Evolutionary conservation across 2,797 vertebrate genomes (phyloP).

Genomic region (Microctenopoma steveboyesi): DNA sequence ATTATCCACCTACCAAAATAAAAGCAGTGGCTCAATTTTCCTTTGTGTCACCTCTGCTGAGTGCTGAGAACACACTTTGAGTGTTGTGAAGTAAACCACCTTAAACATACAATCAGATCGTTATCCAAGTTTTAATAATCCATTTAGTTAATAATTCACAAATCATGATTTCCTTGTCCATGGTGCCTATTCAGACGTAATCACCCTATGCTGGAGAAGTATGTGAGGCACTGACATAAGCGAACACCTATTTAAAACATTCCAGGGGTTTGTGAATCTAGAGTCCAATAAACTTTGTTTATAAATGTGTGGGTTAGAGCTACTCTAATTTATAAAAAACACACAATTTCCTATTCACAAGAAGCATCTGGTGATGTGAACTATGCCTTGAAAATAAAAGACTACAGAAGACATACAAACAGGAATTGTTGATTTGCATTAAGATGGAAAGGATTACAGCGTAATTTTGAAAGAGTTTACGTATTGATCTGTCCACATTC

Average conservation of each 20-base stretch:
- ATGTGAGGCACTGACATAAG: no score
- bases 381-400: no score
- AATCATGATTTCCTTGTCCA: no score
- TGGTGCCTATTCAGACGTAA: no score
- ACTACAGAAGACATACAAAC: not conserved
- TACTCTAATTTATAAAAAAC: not conserved
- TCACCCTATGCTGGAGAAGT: no score
- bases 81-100: slow-evolving; percentile 64
- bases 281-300: not conserved
- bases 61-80: slow-evolving; percentile 82
- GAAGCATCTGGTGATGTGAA: not conserved
- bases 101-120: no score
- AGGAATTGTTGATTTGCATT: not conserved
- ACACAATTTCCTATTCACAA: not conserved
- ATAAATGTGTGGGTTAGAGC: not conserved
- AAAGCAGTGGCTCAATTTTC: slow-evolving; percentile 68
- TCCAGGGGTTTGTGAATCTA: not conserved
- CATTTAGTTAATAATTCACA: no score
- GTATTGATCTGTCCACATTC: no score
- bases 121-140: no score
- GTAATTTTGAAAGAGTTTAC: not conserved
- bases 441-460: not conserved
- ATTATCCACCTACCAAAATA: slow-evolving; percentile 61
- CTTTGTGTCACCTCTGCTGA: slow-evolving; percentile 61
- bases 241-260: no score